Percentiles rank a stretch among this genome's conserved stretches.
These are phyloP conservation scores for Phenganax marumi DNA, from an alignment of 92 coral and sea anemone species.

Conservation along the genomic window DNA sequence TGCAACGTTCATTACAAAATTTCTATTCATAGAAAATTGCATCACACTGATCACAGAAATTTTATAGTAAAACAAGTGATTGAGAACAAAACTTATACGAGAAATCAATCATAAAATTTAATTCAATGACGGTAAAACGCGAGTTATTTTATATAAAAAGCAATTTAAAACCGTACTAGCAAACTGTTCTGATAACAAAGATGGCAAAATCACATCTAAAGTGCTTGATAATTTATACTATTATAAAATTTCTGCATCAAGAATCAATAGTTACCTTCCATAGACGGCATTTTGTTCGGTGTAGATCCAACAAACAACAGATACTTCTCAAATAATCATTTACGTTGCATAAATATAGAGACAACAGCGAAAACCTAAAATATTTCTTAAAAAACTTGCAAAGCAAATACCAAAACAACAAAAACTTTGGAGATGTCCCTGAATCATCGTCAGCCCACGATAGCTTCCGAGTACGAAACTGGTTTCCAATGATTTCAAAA, in stretches of 20 bases:
- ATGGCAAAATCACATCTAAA: not conserved
- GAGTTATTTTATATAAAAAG: no score
- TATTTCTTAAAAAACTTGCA: not conserved
- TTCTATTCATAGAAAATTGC: not conserved
- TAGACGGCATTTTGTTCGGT: slow-evolving; percentile 28
- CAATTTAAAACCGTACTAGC: not conserved
- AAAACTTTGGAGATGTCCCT: not conserved
- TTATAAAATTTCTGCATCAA: not conserved
- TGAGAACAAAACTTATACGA: no score
- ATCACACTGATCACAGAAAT: not conserved
- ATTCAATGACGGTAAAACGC: no score
- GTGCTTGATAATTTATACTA: not conserved
- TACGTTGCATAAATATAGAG: not conserved
- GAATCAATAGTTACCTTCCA: slow-evolving; percentile 15
- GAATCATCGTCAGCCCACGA: not conserved
- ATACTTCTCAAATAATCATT: not conserved
- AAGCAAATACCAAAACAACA: slow-evolving; percentile 12
- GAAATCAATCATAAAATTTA: no score
- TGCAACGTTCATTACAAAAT: not conserved
- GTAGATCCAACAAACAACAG: not conserved
- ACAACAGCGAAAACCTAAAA: not conserved
- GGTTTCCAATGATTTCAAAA: not conserved
- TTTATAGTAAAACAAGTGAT: no score
- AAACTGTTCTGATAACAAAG: not conserved
- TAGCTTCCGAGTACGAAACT: not conserved